These are phyloP conservation scores for Eurytoma californica DNA, from an alignment of 2,888 invertebrate species.

Conservation along the genomic window DNA sequence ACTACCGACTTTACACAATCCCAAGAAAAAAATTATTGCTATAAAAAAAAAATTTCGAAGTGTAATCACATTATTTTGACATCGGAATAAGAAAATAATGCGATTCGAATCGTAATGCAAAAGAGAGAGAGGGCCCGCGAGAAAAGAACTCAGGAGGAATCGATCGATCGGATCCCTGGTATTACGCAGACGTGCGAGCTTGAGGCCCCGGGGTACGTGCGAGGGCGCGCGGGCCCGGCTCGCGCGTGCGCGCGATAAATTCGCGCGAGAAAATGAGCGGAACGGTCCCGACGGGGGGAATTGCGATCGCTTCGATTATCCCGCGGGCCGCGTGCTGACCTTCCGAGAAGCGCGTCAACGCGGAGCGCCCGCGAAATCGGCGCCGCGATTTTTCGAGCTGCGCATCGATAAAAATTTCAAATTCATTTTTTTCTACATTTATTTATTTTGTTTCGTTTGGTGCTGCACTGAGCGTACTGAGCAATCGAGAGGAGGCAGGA, in stretches of 20 bases:
- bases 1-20: too few species aligned
- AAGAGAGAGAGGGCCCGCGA: not conserved
- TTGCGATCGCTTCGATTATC: constrained; percentile 19
- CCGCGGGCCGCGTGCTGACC: not conserved
- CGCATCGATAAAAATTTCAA: constrained; percentile 11
- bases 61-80: not conserved
- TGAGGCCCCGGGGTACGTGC: constrained; percentile 65
- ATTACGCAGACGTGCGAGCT: constrained; percentile 70
- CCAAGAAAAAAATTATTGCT: too few species aligned
- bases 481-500: too few species aligned
- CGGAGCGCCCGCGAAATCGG: constrained; percentile 7
- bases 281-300: not conserved
- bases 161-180: constrained; percentile 68
- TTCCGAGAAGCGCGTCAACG: constrained; percentile 34
- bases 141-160: not conserved
- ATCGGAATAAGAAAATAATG: not conserved
- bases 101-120: too few species aligned
- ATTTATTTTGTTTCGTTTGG: too few species aligned
- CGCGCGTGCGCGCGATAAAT: not conserved
- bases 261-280: constrained; percentile 1
- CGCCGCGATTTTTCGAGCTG: constrained; percentile 1
- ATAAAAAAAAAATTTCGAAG: too few species aligned
- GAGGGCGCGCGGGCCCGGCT: not conserved
- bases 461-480: too few species aligned
- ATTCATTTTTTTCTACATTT: not conserved